Evolutionary conservation across 92 coral and sea anemone genomes (phyloP), one percentile per base, ranked within the genome.

Genomic region (Porites rus): DNA sequence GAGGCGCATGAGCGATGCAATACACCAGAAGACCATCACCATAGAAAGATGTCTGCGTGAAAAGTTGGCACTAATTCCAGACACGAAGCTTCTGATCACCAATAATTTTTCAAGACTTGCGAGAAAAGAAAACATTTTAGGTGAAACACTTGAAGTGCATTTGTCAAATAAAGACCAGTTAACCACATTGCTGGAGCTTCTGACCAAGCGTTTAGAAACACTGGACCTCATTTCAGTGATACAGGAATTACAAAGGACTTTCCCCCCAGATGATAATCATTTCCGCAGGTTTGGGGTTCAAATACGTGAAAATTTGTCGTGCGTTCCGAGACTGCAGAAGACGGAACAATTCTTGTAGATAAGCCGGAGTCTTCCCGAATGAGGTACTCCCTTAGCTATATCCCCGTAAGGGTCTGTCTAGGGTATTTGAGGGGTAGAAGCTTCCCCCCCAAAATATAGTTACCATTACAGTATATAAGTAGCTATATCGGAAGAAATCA

Each of bases 181-280:
- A 24, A 14, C 72, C 72, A 67, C 51, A 11, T 22, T 67, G 46
- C 38, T 67, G 46, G 60, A 72, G 60, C 19, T 72, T 51, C 77
- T 72, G 12, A 46, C 10, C 58, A 72, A 50, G 18, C 77, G 77
- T 10, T 72, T 50, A 58, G 20, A 38, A 58, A 10, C 77, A 17
- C 18, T 72, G 24, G 60, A 72, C 25, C 60, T 72, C 54, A 46
- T 72, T 20, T 17, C 77, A 17, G 31, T 72, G 25, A 72, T 72
- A 60, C 20, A 38, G 31, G 77, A 72, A 58, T 46, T 72, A 10
- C 54, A 43, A 72, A 72, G 77, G 60, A 72, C 77, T 9, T 6
- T 67, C 22, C 16, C 72, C 11, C 2, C 25, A 38, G 13, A 67
- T 38, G 50, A 21, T 3, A 67, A 67, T 9, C 1, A 10, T 46